These are phyloP conservation scores for Brachyhypopomus occidentalis DNA, from an alignment of 2,113 vertebrate genomes.

Conservation along the genomic window DNA sequence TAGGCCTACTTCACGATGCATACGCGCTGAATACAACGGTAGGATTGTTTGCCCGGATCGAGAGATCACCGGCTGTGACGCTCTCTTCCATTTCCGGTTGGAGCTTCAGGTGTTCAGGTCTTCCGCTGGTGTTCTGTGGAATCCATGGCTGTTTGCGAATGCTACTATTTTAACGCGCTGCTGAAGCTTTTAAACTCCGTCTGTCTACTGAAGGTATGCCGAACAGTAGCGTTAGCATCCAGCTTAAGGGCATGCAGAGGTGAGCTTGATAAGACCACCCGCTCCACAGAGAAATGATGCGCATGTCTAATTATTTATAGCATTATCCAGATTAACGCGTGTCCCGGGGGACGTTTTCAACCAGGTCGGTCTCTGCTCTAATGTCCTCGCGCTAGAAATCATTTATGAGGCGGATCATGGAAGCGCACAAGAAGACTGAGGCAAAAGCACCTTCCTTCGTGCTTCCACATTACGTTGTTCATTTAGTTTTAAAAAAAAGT, in stretches of 20 bases:
- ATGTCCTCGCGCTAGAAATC: conserved; percentile 31
- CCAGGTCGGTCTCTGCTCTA: conserved; percentile 29
- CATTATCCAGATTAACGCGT: conserved; percentile 22
- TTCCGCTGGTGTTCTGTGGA: not conserved
- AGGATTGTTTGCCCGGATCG: too few species aligned
- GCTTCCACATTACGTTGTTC: conserved; percentile 27
- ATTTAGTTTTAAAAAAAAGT: conserved; percentile 44
- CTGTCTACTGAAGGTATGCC: not conserved
- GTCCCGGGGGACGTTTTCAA: conserved; percentile 26
- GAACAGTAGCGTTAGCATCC: not conserved
- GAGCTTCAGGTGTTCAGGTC: not conserved
- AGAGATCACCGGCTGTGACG: not conserved
- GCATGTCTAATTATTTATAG: conserved; percentile 38
- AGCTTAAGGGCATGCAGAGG: not conserved
- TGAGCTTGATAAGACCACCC: conserved; percentile 9
- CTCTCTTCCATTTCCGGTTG: not conserved
- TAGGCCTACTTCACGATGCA: too few species aligned
- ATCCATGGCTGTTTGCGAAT: not conserved
- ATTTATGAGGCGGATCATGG: conserved; percentile 36
- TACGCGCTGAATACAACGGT: too few species aligned
- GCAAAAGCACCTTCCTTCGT: conserved; percentile 14
- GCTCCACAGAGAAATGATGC: conserved; percentile 10
- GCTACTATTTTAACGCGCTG: not conserved
- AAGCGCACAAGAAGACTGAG: not conserved
- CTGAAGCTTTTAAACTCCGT: not conserved